Conservation (phyloP, 2,888 invertebrate genomes). For the Prenolepis imparis region DNA sequence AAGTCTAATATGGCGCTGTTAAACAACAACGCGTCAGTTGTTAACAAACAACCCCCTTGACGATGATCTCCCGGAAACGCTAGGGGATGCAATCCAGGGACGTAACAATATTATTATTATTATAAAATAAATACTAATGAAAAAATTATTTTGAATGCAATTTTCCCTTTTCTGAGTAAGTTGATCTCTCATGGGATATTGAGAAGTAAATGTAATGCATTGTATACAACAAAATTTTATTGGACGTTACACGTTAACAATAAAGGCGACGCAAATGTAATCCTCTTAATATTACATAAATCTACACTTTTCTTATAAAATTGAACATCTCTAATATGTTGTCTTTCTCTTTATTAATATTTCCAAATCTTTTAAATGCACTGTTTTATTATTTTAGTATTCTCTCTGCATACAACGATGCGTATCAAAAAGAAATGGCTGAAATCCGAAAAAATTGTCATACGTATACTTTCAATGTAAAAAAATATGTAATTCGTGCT, state of each 20-base stretch:
- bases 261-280: constrained; percentile 71
- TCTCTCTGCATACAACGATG: constrained; percentile 28
- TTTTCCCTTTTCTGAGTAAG: no score
- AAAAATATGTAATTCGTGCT: constrained; percentile 68
- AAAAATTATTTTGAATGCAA: no score
- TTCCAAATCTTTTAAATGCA: constrained; percentile 66
- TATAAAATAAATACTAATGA: no score
- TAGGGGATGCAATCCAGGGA: no score
- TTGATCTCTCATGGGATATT: neutral
- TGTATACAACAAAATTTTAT: constrained; percentile 73
- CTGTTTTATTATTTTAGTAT: constrained; percentile 56
- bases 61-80: no score
- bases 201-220: constrained; percentile 56
- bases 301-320: constrained; percentile 70
- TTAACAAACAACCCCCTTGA: no score
- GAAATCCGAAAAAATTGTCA: constrained; percentile 5
- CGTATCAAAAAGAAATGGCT: constrained; percentile 57
- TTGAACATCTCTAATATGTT: constrained; percentile 65
- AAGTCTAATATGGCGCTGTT: no score
- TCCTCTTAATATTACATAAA: constrained; percentile 64
- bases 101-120: no score
- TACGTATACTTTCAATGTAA: constrained; percentile 63
- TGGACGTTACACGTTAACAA: constrained; percentile 73
- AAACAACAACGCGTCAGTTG: no score
- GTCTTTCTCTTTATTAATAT: constrained; percentile 46